phyloP scores from a whole-genome alignment of 2,888 invertebrate genomes.

The Ornithoptera priamus region DNA sequence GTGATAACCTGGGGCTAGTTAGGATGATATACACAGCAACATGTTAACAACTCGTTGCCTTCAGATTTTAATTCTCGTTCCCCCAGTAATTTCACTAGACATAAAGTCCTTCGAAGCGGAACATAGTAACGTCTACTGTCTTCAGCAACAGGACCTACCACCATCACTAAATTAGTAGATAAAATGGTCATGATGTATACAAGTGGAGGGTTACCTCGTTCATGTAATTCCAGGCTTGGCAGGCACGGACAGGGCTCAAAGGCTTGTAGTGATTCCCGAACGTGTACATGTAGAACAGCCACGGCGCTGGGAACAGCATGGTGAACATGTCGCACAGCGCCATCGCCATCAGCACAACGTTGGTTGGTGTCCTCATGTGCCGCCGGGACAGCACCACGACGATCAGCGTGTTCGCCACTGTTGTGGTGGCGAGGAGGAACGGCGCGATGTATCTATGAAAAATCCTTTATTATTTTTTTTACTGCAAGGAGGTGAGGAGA shows the following conservation, averaged over 20 bases:
- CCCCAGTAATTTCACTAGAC: too few species aligned
- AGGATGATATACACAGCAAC: too few species aligned
- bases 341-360: conserved; percentile 96
- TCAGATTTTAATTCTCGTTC: too few species aligned
- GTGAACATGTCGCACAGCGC: conserved; percentile 97
- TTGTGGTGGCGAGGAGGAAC: conserved; percentile 90
- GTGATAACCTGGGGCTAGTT: too few species aligned
- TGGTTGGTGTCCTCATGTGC: conserved; percentile 95
- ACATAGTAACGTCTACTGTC: too few species aligned
- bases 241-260: conserved; percentile 86
- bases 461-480: background rate
- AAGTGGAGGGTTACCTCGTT: conserved; percentile 81
- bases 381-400: conserved; percentile 93
- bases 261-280: conserved; percentile 93
- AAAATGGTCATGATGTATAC: too few species aligned
- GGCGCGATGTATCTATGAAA: conserved; percentile 85
- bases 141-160: too few species aligned
- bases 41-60: too few species aligned
- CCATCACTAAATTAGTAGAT: too few species aligned
- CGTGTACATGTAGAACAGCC: conserved; percentile 95
- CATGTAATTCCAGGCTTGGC: conserved; percentile 89
- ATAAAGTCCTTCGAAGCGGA: too few species aligned
- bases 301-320: conserved; percentile 92
- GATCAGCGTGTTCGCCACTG: conserved; percentile 94
- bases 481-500: too few species aligned